phyloP scores from a whole-genome alignment of 2,113 vertebrate genomes.

The Brevimyrus niger region DNA sequence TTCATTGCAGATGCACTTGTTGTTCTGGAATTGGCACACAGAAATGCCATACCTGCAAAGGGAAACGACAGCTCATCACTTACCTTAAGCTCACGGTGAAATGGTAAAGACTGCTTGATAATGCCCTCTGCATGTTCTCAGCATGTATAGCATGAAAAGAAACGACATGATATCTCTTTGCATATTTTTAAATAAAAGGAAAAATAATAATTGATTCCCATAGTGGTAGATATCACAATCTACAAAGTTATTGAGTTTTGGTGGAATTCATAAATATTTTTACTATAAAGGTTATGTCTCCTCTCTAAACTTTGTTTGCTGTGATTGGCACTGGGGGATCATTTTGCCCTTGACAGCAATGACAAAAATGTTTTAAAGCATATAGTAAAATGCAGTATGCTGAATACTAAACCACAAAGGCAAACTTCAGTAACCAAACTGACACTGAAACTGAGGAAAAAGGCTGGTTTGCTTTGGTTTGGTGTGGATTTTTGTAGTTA shows the following conservation, averaged over 20 bases:
- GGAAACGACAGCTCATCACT: conserved; percentile 31
- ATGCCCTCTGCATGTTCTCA: neutral
- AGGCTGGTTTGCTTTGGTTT: neutral
- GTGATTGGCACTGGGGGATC: neutral
- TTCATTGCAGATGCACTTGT: conserved; percentile 20
- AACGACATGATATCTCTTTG: neutral
- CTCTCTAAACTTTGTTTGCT: neutral
- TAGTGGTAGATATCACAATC: neutral
- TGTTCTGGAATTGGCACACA: conserved; percentile 24
- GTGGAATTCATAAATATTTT: neutral
- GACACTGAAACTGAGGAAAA: neutral
- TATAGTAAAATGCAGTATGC: neutral
- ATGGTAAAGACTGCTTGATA: conserved; percentile 31
- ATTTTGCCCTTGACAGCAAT: neutral
- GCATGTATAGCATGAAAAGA: neutral
- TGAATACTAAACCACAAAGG: neutral
- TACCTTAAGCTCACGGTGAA: conserved; percentile 29
- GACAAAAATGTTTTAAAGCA: neutral
- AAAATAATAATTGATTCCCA: neutral
- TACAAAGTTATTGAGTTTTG: neutral
- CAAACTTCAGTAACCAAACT: neutral
- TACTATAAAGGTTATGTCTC: neutral
- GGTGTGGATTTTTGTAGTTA: neutral
- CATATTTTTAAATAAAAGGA: neutral
- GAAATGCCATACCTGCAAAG: conserved; percentile 13